Evolutionary conservation across 2,113 vertebrate species (phyloP).

Genomic region (Zosterops lateralis): DNA sequence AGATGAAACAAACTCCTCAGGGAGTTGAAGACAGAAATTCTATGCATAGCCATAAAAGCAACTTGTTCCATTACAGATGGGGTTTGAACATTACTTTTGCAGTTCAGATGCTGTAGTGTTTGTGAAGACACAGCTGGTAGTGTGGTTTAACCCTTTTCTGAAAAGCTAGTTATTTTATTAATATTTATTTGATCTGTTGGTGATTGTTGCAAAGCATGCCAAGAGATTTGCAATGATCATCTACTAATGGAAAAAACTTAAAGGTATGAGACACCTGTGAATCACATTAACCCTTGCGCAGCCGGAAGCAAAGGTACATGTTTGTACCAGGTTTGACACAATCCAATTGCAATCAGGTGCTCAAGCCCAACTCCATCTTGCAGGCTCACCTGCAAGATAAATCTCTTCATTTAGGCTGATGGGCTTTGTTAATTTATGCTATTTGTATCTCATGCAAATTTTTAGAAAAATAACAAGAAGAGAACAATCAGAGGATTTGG

Average conservation of each 20-base stretch:
- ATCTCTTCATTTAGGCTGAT: neutral
- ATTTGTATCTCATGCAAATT: neutral
- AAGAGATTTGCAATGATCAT: neutral
- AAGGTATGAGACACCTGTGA: neutral
- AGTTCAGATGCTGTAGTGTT: neutral
- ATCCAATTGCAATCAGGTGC: neutral
- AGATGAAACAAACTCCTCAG: neutral
- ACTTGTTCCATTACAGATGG: neutral
- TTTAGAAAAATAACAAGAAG: neutral
- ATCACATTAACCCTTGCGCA: accelerated
- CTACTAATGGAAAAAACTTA: neutral
- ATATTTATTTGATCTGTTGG: neutral
- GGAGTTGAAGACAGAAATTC: neutral
- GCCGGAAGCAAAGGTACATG: neutral
- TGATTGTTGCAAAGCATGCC: neutral
- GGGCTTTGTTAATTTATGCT: neutral
- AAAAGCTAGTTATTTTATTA: neutral
- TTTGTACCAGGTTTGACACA: neutral
- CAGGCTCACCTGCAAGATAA: neutral
- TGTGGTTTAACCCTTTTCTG: neutral
- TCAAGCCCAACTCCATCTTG: neutral
- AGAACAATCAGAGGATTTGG: neutral
- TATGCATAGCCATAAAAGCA: neutral
- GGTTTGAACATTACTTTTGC: neutral
- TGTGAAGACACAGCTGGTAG: neutral